These are phyloP conservation scores for Burhinus oedicnemus DNA, from an alignment of 2,113 vertebrate species.

Conservation along the genomic window DNA sequence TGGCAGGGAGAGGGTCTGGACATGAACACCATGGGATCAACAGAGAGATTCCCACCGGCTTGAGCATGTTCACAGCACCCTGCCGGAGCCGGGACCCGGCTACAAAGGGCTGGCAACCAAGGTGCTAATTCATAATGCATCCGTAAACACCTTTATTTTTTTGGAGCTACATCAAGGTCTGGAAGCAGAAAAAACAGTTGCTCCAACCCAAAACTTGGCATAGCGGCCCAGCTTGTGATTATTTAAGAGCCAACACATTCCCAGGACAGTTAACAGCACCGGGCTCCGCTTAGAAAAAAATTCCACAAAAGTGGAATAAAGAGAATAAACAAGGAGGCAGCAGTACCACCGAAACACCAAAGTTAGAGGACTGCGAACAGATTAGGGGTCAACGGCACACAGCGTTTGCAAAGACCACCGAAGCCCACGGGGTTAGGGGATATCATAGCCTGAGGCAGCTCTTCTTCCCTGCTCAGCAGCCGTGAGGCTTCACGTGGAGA, in stretches of 20 bases:
- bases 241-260: slow-evolving; percentile 35
- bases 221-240: not conserved
- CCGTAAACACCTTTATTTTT: slow-evolving; percentile 32
- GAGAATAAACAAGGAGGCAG: not conserved
- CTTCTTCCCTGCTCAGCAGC: not conserved
- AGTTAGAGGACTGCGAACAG: fast-evolving
- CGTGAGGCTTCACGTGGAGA: not conserved
- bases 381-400: not conserved
- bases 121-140: slow-evolving; percentile 37
- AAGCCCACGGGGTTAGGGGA: not conserved
- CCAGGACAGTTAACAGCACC: slow-evolving; percentile 5
- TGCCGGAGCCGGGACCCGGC: not conserved
- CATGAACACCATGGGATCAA: fast-evolving
- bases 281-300: not conserved
- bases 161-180: slow-evolving; percentile 63
- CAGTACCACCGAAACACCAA: not conserved
- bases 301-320: not conserved
- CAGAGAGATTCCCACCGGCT: not conserved
- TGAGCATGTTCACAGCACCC: not conserved
- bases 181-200: slow-evolving; percentile 66
- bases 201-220: slow-evolving; percentile 37
- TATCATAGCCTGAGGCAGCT: not conserved
- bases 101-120: slow-evolving; percentile 45
- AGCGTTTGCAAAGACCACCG: not conserved
- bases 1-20: not conserved